Evolutionary conservation across 1,140 invertebrate genomes (phyloP).

Genomic region (Drosophila parabipectinata): DNA sequence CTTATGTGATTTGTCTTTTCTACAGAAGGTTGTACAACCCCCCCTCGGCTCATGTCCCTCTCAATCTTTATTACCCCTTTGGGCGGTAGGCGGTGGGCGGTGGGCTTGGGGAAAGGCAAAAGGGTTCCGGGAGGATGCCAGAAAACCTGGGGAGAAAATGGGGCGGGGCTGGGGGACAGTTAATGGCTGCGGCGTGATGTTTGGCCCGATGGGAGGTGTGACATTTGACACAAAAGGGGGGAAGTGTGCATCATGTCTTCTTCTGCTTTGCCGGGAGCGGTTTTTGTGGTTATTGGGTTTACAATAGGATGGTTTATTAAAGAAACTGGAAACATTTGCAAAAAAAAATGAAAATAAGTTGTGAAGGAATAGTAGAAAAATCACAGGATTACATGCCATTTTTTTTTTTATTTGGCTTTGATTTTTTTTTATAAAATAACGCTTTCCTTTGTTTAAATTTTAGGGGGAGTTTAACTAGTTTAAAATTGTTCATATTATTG

Average conservation of each 20-base stretch:
- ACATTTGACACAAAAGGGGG: slow-evolving; percentile 41
- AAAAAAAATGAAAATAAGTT: too few species aligned
- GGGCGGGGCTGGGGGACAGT: slow-evolving; percentile 9
- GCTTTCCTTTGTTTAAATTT: too few species aligned
- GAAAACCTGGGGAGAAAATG: background rate
- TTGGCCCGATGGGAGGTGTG: slow-evolving; percentile 37
- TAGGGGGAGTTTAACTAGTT: too few species aligned
- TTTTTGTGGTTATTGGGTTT: slow-evolving; percentile 20
- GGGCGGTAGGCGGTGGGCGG: slow-evolving; percentile 10
- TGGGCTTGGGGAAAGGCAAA: background rate
- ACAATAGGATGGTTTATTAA: background rate
- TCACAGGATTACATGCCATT: too few species aligned
- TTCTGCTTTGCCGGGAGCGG: slow-evolving; percentile 9
- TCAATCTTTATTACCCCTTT: slow-evolving; percentile 45
- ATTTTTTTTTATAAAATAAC: too few species aligned
- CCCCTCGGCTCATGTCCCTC: slow-evolving; percentile 14
- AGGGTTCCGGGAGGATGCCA: background rate
- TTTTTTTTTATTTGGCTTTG: too few species aligned
- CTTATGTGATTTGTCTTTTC: slow-evolving; percentile 75
- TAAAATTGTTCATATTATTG: too few species aligned
- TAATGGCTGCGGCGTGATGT: slow-evolving; percentile 30
- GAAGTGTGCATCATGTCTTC: slow-evolving; percentile 5
- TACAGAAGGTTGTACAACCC: slow-evolving; percentile 29
- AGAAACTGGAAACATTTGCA: background rate
- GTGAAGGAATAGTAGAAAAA: too few species aligned